These are phyloP conservation scores for Pipistrellus pipistrellus DNA, from an alignment of 2,797 vertebrate species.

Conservation along the genomic window DNA sequence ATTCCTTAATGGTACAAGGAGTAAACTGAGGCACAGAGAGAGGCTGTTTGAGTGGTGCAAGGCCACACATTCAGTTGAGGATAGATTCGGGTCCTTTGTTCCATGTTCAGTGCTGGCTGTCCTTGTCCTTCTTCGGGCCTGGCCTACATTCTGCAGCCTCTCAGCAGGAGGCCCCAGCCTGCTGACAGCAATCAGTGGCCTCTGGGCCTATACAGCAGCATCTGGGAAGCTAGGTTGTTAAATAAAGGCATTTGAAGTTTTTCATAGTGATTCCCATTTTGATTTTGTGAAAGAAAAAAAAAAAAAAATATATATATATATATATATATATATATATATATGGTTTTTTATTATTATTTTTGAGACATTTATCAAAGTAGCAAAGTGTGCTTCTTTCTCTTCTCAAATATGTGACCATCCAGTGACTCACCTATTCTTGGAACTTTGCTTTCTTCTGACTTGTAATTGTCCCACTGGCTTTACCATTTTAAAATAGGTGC, in stretches of 20 bases:
- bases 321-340: too few relatives aligned
- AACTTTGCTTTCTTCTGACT: neutral
- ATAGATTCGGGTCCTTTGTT: neutral
- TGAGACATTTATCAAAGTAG: neutral
- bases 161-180: fast-evolving
- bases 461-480: neutral
- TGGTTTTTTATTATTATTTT: too few relatives aligned
- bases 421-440: neutral
- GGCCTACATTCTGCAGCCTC: fast-evolving
- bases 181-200: neutral
- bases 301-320: too few relatives aligned
- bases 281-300: neutral
- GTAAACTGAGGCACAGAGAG: neutral
- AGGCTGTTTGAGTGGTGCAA: neutral
- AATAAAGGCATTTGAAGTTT: neutral
- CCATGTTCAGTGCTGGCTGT: fast-evolving
- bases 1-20: neutral
- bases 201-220: neutral
- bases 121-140: neutral
- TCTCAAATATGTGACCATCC: neutral
- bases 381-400: neutral
- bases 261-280: neutral
- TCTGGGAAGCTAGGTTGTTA: neutral
- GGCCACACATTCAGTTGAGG: neutral
- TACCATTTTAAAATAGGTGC: neutral